A percentile compares a stretch with the other conserved stretches of the same genome.
Conservation (phyloP, 1,140 invertebrate species). For the Fopius arisanus region DNA sequence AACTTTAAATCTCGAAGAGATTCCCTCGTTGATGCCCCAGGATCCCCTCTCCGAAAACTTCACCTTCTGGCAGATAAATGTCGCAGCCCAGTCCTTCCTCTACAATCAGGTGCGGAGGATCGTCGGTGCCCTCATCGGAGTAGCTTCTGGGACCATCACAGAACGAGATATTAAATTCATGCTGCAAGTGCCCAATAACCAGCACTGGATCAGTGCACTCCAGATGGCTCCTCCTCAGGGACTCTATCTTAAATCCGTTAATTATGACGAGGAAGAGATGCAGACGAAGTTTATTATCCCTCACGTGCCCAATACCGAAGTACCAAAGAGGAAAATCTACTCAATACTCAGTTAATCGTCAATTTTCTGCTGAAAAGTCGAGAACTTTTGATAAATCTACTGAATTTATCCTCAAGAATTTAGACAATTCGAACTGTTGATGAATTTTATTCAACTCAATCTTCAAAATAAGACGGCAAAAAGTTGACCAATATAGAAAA, state of each 20-base stretch:
- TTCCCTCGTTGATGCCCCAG: slow-evolving; percentile 57
- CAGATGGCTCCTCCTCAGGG: slow-evolving; percentile 69
- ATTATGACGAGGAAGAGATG: slow-evolving; percentile 68
- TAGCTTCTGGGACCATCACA: slow-evolving; percentile 68
- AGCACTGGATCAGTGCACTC: slow-evolving; percentile 70
- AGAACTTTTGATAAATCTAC: too few species aligned
- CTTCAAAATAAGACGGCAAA: neutral
- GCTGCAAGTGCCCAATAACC: slow-evolving; percentile 75
- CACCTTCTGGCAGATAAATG: slow-evolving; percentile 72
- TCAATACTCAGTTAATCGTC: slow-evolving; percentile 1
- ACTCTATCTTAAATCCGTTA: slow-evolving; percentile 74
- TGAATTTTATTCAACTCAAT: neutral
- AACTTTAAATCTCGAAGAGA: slow-evolving; percentile 63
- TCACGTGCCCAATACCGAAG: neutral
- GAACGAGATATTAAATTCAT: slow-evolving; percentile 72
- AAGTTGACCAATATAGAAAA: slow-evolving; percentile 1
- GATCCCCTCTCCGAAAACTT: slow-evolving; percentile 58
- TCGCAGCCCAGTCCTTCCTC: slow-evolving; percentile 72
- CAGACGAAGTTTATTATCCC: slow-evolving; percentile 52
- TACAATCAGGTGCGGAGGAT: slow-evolving; percentile 82
- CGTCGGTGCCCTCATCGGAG: slow-evolving; percentile 69
- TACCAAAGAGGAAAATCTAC: neutral
- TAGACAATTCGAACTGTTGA: too few species aligned
- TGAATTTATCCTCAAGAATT: too few species aligned
- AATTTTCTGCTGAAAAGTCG: neutral